Conservation (phyloP, 2,113 vertebrate genomes). For the Plecotus auritus region DNA sequence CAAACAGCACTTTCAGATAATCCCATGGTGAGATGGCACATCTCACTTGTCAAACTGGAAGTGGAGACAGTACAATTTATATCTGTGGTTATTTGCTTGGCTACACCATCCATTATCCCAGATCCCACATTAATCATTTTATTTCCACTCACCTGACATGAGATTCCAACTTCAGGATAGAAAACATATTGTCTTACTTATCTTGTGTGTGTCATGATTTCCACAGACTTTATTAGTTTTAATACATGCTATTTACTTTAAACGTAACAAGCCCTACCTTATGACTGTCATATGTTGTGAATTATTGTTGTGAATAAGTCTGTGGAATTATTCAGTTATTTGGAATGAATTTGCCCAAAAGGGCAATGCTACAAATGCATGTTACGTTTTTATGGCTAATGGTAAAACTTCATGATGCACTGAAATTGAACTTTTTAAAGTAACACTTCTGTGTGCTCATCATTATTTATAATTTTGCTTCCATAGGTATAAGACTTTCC, state of each 20-base stretch:
- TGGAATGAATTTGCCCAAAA: background rate
- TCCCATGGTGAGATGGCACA: background rate
- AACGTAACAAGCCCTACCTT: background rate
- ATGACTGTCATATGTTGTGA: background rate
- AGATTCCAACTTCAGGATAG: background rate
- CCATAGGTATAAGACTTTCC: background rate
- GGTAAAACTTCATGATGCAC: background rate
- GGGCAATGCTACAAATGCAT: background rate
- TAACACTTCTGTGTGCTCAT: background rate
- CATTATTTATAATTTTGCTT: slow-evolving; percentile 7
- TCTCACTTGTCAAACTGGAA: slow-evolving; percentile 52
- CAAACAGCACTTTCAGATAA: background rate
- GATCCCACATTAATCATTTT: slow-evolving; percentile 33
- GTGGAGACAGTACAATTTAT: slow-evolving; percentile 48
- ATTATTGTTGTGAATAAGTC: background rate
- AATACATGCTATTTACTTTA: background rate
- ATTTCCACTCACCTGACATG: background rate
- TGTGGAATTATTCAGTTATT: background rate
- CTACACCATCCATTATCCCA: background rate
- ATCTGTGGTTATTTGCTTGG: background rate
- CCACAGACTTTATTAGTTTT: background rate
- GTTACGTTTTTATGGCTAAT: background rate
- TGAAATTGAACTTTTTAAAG: background rate
- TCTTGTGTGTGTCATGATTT: background rate
- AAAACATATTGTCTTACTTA: background rate